Percentiles rank a stretch among this genome's conserved stretches.
Evolutionary conservation across 2,888 invertebrate species (phyloP).

Genomic region (Acanthopleura granulata): DNA sequence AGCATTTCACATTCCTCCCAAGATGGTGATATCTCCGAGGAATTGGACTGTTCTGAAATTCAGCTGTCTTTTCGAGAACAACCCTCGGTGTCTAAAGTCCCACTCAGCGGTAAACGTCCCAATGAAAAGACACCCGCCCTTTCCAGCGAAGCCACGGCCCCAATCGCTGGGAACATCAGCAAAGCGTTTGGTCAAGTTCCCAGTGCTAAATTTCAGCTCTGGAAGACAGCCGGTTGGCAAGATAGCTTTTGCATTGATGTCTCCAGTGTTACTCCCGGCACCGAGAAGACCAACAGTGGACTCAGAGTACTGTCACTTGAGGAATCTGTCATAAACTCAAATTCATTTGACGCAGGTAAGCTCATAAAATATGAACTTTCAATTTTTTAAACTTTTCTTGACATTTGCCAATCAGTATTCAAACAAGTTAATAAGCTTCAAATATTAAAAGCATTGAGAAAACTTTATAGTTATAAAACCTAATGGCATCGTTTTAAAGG

Average conservation of each 20-base stretch:
- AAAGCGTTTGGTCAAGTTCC: background rate
- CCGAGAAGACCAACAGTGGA: constrained; percentile 14
- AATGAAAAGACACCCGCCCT: background rate
- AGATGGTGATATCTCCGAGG: constrained; percentile 9
- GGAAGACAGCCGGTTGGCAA: constrained; percentile 14
- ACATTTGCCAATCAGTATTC: no score
- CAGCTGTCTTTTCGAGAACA: background rate
- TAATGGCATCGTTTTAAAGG: no score
- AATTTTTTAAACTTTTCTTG: no score
- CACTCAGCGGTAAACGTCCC: background rate
- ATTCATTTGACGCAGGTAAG: background rate
- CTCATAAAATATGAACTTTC: no score
- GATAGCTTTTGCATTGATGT: constrained; percentile 10
- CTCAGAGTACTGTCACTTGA: constrained; percentile 23
- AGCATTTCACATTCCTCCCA: constrained; percentile 10
- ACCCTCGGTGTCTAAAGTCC: background rate
- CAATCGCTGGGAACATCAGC: background rate
- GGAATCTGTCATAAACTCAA: background rate
- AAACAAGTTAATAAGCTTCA: no score
- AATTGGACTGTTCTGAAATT: constrained; percentile 1
- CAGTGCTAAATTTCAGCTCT: background rate
- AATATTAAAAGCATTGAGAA: no score
- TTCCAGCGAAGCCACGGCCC: background rate
- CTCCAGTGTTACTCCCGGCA: background rate
- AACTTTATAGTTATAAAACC: no score